Percentiles rank a stretch among this genome's conserved stretches.
Evolutionary conservation across 2,888 invertebrate genomes (phyloP).

Genomic region (Sipunculus nudus): DNA sequence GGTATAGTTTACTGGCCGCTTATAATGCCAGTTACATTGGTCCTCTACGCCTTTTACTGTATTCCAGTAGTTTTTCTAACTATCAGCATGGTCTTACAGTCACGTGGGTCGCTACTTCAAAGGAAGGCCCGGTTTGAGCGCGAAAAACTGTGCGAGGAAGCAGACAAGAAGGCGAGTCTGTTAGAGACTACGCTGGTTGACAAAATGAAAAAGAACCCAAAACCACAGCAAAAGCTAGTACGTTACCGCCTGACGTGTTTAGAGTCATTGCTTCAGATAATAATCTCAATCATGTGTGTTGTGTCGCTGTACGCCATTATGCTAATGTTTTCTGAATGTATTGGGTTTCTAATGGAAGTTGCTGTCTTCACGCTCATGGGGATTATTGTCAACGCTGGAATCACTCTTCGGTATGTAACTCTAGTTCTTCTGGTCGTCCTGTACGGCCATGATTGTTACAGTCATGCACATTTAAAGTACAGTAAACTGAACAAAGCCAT

Average conservation of each 20-base stretch:
- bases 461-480: slow-evolving; percentile 61
- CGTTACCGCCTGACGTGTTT: no score
- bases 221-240: no score
- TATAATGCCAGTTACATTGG: slow-evolving; percentile 46
- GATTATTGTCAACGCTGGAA: slow-evolving; percentile 61
- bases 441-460: slow-evolving; percentile 63
- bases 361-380: slow-evolving; percentile 61
- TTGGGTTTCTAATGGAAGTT: slow-evolving; percentile 40
- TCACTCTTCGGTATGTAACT: slow-evolving; percentile 58
- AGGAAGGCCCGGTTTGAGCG: no score
- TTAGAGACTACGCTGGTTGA: no score
- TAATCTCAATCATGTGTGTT: slow-evolving; percentile 25
- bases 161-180: no score
- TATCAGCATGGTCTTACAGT: slow-evolving; percentile 54
- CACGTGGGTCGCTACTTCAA: no score
- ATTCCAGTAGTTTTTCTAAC: slow-evolving; percentile 59
- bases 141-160: no score
- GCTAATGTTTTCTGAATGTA: slow-evolving; percentile 35
- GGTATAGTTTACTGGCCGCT: slow-evolving; percentile 51
- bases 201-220: no score
- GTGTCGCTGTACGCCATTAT: slow-evolving; percentile 40
- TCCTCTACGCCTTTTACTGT: slow-evolving; percentile 53
- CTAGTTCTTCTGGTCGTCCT: slow-evolving; percentile 61
- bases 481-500: slow-evolving; percentile 59
- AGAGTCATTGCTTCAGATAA: no score